Base-by-base conservation (phyloP, 2,888 invertebrate species). In the Cataglyphis cursor region DNA sequence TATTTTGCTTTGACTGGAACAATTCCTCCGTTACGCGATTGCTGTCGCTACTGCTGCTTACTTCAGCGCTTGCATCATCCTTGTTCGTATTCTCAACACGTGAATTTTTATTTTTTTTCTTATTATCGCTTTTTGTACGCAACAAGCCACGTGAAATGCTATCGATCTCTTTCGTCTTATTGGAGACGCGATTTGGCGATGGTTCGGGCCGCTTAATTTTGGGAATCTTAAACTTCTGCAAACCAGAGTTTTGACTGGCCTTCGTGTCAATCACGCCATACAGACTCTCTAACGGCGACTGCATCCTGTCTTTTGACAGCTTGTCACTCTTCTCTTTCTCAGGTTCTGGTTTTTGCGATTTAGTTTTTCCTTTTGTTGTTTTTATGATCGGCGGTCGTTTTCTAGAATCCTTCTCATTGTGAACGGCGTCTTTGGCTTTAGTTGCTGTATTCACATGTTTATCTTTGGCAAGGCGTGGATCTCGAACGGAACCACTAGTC, bases 141-240 rank as follows among this genome's bases (percentile, higher is more conserved):
- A 18, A 28, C 1, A 44, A 15, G 24, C 76, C 84, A 0, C 0
- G 12, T 3, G 2, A 8, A 15, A 0, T 3, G 4, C 12, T 62
- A 12, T 65, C 84, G 1, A 15, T 21, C 8, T 44, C 5, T 18
- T 83, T 88, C 9, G 9, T 9, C 0, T 89, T 89, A 0, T 87
- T 87, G 0, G 24, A 4, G 0, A 24, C 48, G 0, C 75, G 66
- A 15, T 24, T 87, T 8, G 90, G 76, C 24, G 88, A 85, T 5
- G 91, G 88, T 12, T 92, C 94, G 3, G 92, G 90, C n/a, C 94
- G 94, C 82, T 95, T 95, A 62, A 95, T 94, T 90, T 96, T 96
- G 0, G 96, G 96, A 82, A 96, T 96, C 89, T 95, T 95, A 84
- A 96, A 96, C 31, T 95, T 95, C 83, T 96, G 96, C 21, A 96